These are phyloP conservation scores for Plebejus argus DNA, from an alignment of 2,888 invertebrate species.

Conservation along the genomic window DNA sequence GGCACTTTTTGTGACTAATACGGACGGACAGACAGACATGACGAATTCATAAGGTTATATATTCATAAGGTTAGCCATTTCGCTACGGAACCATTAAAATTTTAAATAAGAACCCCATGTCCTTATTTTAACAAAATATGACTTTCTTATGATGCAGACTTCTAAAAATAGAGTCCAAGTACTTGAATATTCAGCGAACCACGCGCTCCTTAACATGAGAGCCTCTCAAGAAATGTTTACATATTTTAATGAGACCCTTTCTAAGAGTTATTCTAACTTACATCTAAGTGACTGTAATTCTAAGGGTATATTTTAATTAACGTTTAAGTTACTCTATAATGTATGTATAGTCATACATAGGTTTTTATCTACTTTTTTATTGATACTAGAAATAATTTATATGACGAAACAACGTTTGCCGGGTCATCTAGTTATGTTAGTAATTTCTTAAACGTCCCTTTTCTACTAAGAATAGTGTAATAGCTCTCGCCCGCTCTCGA, in stretches of 20 bases:
- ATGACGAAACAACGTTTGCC: no score
- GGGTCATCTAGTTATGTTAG: no score
- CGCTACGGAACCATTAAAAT: not conserved
- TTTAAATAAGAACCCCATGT: not conserved
- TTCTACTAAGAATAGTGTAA: no score
- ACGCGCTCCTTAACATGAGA: not conserved
- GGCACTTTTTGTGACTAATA: no score
- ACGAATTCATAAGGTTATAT: no score
- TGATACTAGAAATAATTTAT: no score
- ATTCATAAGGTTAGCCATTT: no score
- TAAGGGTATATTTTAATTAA: not conserved
- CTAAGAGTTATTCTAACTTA: not conserved
- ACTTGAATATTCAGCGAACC: not conserved
- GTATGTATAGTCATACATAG: no score
- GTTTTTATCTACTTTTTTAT: no score
- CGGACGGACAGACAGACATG: no score
- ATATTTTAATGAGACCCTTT: constrained; percentile 12
- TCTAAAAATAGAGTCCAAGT: not conserved
- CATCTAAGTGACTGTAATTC: not conserved
- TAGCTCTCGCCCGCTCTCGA: not conserved
- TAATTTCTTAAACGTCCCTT: not conserved
- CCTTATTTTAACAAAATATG: not conserved
- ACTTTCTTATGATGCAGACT: not conserved
- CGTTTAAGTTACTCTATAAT: no score
- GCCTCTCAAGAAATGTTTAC: constrained; percentile 3